Evolutionary conservation across 2,888 invertebrate genomes (phyloP), one percentile per base, ranked within the genome.

Genomic region (Drosophila histrio): DNA sequence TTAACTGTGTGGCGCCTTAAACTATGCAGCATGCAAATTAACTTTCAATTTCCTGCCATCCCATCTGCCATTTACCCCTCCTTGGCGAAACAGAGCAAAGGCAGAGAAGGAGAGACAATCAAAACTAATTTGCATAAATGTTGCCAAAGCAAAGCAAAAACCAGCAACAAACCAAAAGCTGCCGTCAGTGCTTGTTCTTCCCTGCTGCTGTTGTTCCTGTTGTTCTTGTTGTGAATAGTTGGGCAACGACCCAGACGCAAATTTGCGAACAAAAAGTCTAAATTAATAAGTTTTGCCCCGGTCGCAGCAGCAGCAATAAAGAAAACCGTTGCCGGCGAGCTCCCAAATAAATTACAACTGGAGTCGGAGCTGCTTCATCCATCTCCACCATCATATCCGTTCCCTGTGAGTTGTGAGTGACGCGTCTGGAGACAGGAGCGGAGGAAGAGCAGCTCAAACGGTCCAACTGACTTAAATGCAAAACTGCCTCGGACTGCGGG

Each of bases 51-150:
- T 89, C 72, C 82, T 60, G 36, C 7, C 63, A 4, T 28, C 56
- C 17, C 24, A 6, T 1, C 41, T 43, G 19, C 34, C 22, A 3
- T 38, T 38, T 38, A 21, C 19, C 21, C 13, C 32, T 9, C 17
- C 1, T 9, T 26, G 1, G 3, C 13, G 19, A n/a, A 26, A 7
- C 13, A 8, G 22, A 32, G 3, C 22, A 19, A 30, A 11, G 56
- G 34, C 15, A 5, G 30, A 32, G 57, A 47, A 44, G 15, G 50
- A 47, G 59, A 75, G 84, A 86, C 88, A 86, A 86, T 86, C 88
- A 84, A 86, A 86, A 88, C 85, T 81, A 86, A 86, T 86, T 86
- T 86, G 78, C 88, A 86, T 86, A 86, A 88, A 86, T 87, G 88
- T 79, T 80, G 73, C 75, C 67, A 77, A 84, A 73, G 76, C 79